Base-by-base conservation (phyloP, 2,113 vertebrate genomes). In the Bufo bufo region DNA sequence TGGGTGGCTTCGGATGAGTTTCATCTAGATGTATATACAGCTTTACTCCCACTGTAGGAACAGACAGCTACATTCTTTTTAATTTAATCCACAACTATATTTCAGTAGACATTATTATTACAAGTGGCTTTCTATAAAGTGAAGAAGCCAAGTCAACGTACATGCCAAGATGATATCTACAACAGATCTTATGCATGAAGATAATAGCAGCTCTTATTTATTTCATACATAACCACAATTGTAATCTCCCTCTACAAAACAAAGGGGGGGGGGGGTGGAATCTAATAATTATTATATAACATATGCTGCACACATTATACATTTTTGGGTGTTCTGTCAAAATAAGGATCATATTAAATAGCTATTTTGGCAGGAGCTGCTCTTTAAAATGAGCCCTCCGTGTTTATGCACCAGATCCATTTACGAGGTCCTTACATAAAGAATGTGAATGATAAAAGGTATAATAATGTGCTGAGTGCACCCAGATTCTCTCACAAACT, bases 341-440 rank as follows among this genome's bases (percentile, higher is more conserved):
- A 88, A 65, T 47, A 63, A 66, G 54, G 50, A 54, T 45, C 45
- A 19, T 17, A 54, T 75, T 49, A 77, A 84, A 83, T 88, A 47
- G 45, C 71, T 83, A 45, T 83, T 83, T 84, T 88, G 87, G 87
- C 87, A 83, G 69, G 43, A 77, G 33, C 49, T 12, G 61, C 50
- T 69, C 63, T 65, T 77, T 83, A 52, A 63, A 83, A 74, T 77
- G 20, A 83, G 56, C 71, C 71, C 56, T 82, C 56, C 10, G 8
- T 84, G n/a, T 84, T 88, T 88, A 88, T 88, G 45, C 59, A 66
- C 80, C 61, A 77, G 58, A 66, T 77, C 80, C 23, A 65, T 88
- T 88, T 88, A 88, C 66, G 80, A 88, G 87, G n/a, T 71, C 56
- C 86, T 74, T 77, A 83, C 77, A 77, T 43, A 20, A 83, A 83